Conservation (phyloP, 2,888 invertebrate species). For the Lepidonotus clava region DNA sequence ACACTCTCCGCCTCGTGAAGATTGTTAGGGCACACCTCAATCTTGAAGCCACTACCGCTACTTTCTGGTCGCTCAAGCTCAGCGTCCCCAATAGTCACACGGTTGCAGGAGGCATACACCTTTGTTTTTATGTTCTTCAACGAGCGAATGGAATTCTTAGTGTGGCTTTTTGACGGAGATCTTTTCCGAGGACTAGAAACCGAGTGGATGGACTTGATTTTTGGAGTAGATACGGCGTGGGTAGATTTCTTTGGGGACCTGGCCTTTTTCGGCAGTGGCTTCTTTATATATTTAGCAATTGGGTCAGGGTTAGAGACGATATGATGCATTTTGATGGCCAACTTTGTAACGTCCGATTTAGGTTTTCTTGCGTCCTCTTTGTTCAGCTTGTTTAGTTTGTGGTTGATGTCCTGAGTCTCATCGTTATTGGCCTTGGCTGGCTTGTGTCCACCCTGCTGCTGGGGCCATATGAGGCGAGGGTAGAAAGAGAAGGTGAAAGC, state of each 20-base stretch:
- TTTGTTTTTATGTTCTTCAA: background rate
- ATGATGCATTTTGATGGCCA: constrained; percentile 10
- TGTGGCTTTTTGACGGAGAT: background rate
- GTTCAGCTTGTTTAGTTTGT: background rate
- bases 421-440: background rate
- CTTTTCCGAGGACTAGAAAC: background rate
- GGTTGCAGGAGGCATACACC: too few species aligned
- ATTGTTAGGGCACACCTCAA: background rate
- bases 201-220: background rate
- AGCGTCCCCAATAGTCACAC: too few species aligned
- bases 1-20: constrained; percentile 26
- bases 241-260: background rate
- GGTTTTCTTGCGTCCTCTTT: constrained; percentile 14
- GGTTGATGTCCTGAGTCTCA: background rate
- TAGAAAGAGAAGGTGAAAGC: constrained; percentile 35
- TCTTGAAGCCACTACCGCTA: background rate
- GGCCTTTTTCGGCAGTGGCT: background rate
- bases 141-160: background rate
- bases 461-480: background rate
- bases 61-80: too few species aligned
- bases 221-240: background rate
- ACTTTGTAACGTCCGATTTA: background rate
- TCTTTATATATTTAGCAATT: constrained; percentile 10
- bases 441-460: background rate
- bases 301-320: background rate